A percentile compares a stretch with the other conserved stretches of the same genome.
phyloP scores from a whole-genome alignment of 1,140 invertebrate species.

The Ephestia elutella region DNA sequence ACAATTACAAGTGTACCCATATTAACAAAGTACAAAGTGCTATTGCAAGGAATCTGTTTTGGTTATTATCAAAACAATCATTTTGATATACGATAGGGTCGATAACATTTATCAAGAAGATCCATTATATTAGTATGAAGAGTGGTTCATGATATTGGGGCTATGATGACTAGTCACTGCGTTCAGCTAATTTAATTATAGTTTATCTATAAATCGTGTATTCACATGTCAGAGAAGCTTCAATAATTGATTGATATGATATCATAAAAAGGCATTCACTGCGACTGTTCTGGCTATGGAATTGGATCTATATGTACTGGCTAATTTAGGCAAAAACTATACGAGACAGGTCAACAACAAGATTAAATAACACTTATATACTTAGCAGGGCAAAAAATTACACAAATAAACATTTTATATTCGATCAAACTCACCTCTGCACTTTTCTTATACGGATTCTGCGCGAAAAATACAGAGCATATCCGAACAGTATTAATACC shows the following conservation, averaged over 20 bases:
- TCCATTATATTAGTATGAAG: not conserved
- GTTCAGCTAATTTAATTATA: not conserved
- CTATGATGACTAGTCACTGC: not conserved
- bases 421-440: conserved; percentile 36
- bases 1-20: too few species aligned
- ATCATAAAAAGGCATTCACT: too few species aligned
- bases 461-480: conserved; percentile 28
- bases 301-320: too few species aligned
- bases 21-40: too few species aligned
- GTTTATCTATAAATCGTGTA: not conserved
- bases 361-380: too few species aligned
- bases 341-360: too few species aligned
- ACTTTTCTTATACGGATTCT: conserved; percentile 44
- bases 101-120: not conserved
- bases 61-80: conserved; percentile 1
- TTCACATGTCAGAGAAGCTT: not conserved
- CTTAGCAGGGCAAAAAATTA: too few species aligned
- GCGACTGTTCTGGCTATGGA: too few species aligned
- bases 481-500: conserved; percentile 42
- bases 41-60: not conserved
- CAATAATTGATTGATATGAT: too few species aligned
- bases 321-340: too few species aligned
- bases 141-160: not conserved
- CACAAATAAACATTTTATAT: too few species aligned
- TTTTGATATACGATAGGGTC: not conserved